These are phyloP conservation scores for Epistrophe eligans DNA, from an alignment of 2,888 invertebrate species.

Conservation along the genomic window DNA sequence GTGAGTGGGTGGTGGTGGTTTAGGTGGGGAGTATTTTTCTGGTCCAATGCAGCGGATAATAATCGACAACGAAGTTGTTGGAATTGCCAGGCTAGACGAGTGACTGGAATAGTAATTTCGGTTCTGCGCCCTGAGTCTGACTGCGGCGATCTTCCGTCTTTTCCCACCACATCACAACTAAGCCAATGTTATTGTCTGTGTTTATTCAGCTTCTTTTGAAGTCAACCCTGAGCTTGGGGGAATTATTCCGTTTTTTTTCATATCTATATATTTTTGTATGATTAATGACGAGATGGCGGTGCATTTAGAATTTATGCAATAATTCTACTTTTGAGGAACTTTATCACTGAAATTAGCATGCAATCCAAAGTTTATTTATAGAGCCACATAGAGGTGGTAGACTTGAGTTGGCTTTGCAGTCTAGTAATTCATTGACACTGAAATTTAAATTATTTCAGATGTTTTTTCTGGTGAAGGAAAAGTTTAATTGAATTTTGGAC, in stretches of 20 bases:
- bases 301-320: constrained; percentile 21
- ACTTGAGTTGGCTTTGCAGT: constrained; percentile 18
- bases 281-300: constrained; percentile 35
- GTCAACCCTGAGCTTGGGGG: constrained; percentile 27
- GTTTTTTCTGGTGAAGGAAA: neutral
- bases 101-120: constrained; percentile 64
- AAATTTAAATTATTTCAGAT: constrained; percentile 29
- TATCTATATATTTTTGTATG: constrained; percentile 29
- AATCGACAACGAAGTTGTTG: constrained; percentile 50
- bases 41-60: constrained; percentile 68
- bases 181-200: constrained; percentile 58
- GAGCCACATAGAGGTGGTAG: neutral
- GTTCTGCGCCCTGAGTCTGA: constrained; percentile 19
- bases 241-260: constrained; percentile 1
- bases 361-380: constrained; percentile 28
- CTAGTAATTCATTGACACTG: constrained; percentile 37
- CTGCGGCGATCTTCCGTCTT: constrained; percentile 3
- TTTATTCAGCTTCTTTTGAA: constrained; percentile 45
- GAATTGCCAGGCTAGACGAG: constrained; percentile 51
- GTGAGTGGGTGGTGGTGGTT: constrained; percentile 13
- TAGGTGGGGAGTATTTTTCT: constrained; percentile 61
- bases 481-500: constrained; percentile 5
- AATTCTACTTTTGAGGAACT: constrained; percentile 32
- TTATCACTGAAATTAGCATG: constrained; percentile 45
- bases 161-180: constrained; percentile 5